Percentiles rank a stretch among this genome's conserved stretches.
Evolutionary conservation across 2,797 vertebrate genomes (phyloP).

Genomic region (Notolepis coatsorum): DNA sequence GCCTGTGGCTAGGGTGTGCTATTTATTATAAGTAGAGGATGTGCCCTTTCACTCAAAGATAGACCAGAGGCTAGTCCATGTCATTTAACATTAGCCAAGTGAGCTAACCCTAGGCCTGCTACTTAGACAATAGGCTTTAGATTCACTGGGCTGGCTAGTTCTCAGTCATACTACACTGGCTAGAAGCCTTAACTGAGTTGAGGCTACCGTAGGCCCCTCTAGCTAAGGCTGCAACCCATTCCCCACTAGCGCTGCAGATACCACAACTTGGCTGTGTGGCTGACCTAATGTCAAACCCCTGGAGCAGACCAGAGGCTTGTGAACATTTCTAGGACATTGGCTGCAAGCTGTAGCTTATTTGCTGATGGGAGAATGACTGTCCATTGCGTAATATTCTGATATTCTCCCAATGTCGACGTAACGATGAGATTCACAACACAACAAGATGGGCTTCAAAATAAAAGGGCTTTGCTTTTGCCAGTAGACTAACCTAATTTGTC

Average conservation of each 20-base stretch:
- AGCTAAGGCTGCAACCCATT: not conserved
- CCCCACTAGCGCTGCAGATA: not conserved
- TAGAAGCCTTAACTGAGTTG: not conserved
- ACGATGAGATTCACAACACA: no score
- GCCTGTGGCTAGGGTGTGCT: not conserved
- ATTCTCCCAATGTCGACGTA: no score
- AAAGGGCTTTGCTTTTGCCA: no score
- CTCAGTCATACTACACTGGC: not conserved
- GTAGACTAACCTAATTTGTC: no score
- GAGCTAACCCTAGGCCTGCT: not conserved
- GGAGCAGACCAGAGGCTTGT: not conserved
- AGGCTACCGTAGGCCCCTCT: not conserved
- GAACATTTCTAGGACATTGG: not conserved
- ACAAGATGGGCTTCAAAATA: no score
- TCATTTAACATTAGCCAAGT: not conserved
- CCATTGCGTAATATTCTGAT: no score
- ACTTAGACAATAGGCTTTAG: not conserved
- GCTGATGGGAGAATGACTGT: no score
- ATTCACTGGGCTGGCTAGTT: not conserved
- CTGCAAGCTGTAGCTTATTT: no score
- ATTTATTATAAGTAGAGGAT: not conserved
- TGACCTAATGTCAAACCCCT: no score
- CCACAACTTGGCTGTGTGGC: no score
- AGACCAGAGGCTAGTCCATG: constrained; percentile 3
- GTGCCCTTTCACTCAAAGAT: not conserved